Percentiles rank a stretch among this genome's conserved stretches.
Evolutionary conservation across 1,140 invertebrate species (phyloP).

Genomic region (Drosophila pachea): DNA sequence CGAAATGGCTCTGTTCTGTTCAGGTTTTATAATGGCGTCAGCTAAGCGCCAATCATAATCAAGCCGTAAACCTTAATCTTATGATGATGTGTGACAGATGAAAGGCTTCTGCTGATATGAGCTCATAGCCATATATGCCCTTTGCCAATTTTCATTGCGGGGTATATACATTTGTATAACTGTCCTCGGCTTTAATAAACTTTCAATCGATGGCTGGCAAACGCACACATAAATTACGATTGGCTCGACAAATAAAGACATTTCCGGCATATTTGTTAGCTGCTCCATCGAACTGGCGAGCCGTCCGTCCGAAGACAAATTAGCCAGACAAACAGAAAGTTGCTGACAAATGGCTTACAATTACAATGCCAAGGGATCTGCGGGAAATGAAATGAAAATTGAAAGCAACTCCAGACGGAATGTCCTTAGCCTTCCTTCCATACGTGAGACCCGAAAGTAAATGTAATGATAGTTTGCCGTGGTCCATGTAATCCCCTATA

Average conservation of each 20-base stretch:
- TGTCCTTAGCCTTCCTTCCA: slow-evolving; percentile 42
- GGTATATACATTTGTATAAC: slow-evolving; percentile 26
- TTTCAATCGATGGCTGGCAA: slow-evolving; percentile 39
- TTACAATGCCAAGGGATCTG: slow-evolving; percentile 60
- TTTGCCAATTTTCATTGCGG: neutral
- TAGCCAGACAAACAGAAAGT: slow-evolving; percentile 56
- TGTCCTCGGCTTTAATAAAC: slow-evolving; percentile 39
- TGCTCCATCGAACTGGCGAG: neutral
- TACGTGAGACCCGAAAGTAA: slow-evolving; percentile 38
- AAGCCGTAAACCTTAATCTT: slow-evolving; percentile 36
- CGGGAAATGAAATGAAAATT: slow-evolving; percentile 34
- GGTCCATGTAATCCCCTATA: slow-evolving; percentile 9
- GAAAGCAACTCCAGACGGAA: slow-evolving; percentile 35
- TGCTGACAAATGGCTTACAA: slow-evolving; percentile 75
- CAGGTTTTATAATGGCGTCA: slow-evolving; percentile 37
- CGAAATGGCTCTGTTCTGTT: slow-evolving; percentile 4
- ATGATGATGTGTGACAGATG: slow-evolving; percentile 29
- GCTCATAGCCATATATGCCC: slow-evolving; percentile 11
- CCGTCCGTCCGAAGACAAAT: slow-evolving; percentile 31
- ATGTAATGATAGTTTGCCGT: slow-evolving; percentile 40
- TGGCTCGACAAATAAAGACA: slow-evolving; percentile 66
- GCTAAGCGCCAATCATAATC: slow-evolving; percentile 48
- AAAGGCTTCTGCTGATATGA: slow-evolving; percentile 24
- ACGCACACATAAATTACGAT: slow-evolving; percentile 46
- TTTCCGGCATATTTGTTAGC: slow-evolving; percentile 57